Percentiles rank a stretch among this genome's conserved stretches.
Evolutionary conservation across 2,888 invertebrate genomes (phyloP).

Genomic region (Drosophila incognita): DNA sequence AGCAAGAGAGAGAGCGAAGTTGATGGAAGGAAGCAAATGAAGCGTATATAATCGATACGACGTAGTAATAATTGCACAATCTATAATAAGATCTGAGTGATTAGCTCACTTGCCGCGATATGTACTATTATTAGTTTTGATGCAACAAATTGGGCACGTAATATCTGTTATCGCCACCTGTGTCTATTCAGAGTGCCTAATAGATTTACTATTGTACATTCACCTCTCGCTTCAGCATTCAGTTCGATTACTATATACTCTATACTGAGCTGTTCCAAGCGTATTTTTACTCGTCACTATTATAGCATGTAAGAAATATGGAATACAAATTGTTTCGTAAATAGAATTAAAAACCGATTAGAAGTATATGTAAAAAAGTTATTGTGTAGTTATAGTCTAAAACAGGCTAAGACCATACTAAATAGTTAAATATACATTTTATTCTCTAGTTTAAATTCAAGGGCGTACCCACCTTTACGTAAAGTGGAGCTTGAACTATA

Average conservation of each 20-base stretch:
- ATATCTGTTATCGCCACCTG: conserved; percentile 15
- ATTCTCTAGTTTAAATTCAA: background rate
- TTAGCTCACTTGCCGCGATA: conserved; percentile 13
- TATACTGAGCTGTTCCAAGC: background rate
- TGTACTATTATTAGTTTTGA: background rate
- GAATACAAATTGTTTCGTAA: background rate
- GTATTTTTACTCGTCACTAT: conserved; percentile 5
- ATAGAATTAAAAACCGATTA: background rate
- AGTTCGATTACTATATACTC: conserved; percentile 4
- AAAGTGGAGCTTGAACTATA: background rate
- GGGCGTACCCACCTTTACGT: background rate
- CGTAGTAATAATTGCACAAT: conserved; percentile 38
- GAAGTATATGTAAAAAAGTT: background rate
- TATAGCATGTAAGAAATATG: background rate
- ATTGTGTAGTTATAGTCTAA: background rate
- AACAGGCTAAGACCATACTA: background rate
- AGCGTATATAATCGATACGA: conserved; percentile 37
- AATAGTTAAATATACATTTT: accelerated
- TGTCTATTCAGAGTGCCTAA: conserved; percentile 11
- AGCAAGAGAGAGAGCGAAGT: background rate
- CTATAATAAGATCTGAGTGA: conserved; percentile 44
- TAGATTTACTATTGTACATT: conserved; percentile 31
- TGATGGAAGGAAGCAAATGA: background rate
- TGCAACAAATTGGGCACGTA: conserved; percentile 8
- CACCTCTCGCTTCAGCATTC: background rate